Evolutionary conservation across 2,797 vertebrate genomes (phyloP).

Genomic region (Furcifer pardalis): DNA sequence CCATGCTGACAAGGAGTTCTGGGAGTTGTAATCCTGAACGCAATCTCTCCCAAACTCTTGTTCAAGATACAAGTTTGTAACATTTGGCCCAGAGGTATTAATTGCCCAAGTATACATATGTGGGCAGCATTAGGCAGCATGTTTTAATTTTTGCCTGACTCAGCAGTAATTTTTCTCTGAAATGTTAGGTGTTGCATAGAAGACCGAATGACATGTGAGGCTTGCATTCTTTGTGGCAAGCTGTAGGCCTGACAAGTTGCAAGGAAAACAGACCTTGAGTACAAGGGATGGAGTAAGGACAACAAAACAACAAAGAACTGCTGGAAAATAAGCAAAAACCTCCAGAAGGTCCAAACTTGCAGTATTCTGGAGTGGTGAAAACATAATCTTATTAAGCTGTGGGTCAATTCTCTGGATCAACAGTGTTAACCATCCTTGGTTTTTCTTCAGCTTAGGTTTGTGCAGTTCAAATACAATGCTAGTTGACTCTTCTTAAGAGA

Average conservation of each 20-base stretch:
- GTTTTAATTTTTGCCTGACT: background rate
- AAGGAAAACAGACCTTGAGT: background rate
- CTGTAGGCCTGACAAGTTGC: background rate
- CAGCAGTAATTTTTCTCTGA: background rate
- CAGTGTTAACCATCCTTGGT: background rate
- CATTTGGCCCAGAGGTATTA: background rate
- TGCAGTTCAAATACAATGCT: background rate
- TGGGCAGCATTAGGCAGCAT: background rate
- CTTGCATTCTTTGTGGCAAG: background rate
- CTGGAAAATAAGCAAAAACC: background rate
- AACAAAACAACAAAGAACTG: too few relatives aligned
- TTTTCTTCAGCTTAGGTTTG: background rate
- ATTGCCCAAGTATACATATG: background rate
- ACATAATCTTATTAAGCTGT: background rate
- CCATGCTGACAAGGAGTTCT: too few relatives aligned
- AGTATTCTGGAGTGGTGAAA: background rate
- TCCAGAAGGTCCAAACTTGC: background rate
- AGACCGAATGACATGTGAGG: background rate
- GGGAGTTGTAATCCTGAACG: too few relatives aligned
- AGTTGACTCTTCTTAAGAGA: background rate
- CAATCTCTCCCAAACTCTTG: too few relatives aligned
- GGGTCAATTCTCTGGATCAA: background rate
- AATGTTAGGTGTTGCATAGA: background rate
- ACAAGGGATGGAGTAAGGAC: too few relatives aligned
- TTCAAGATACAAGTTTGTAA: background rate